phyloP scores from a whole-genome alignment of 2,113 vertebrate genomes.

The Blennius ocellaris region DNA sequence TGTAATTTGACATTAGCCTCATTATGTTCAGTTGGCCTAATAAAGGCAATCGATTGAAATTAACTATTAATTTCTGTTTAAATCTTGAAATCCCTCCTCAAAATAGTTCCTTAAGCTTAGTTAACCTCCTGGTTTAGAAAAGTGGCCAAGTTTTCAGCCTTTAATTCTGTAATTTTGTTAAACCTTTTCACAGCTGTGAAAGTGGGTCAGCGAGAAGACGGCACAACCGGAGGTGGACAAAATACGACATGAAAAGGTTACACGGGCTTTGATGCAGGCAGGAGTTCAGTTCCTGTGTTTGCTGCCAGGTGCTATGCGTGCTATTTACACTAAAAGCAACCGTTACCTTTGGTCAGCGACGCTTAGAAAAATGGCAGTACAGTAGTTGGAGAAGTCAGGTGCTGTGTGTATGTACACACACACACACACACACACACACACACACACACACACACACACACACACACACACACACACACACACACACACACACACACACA shows the following conservation, averaged over 20 bases:
- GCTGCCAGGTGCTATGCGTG: constrained; percentile 34
- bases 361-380: constrained; percentile 1
- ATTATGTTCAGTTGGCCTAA: too few species aligned
- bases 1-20: too few species aligned
- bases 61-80: too few species aligned
- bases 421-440: too few species aligned
- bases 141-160: too few species aligned
- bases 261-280: constrained; percentile 43
- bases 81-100: too few species aligned
- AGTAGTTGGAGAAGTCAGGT: constrained; percentile 33
- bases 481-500: too few species aligned
- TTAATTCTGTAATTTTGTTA: background rate
- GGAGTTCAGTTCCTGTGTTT: constrained; percentile 61
- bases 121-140: too few species aligned
- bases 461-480: too few species aligned
- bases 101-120: too few species aligned
- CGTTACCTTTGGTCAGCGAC: constrained; percentile 39
- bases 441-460: too few species aligned
- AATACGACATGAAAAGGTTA: constrained; percentile 62
- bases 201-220: constrained; percentile 1
- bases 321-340: constrained; percentile 42
- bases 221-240: constrained; percentile 11
- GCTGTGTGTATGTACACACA: background rate
- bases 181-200: constrained; percentile 19
- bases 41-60: too few species aligned